Evolutionary conservation across 2,888 invertebrate species (phyloP), one percentile per base, ranked within the genome.

Genomic region (Ligdia adustata): DNA sequence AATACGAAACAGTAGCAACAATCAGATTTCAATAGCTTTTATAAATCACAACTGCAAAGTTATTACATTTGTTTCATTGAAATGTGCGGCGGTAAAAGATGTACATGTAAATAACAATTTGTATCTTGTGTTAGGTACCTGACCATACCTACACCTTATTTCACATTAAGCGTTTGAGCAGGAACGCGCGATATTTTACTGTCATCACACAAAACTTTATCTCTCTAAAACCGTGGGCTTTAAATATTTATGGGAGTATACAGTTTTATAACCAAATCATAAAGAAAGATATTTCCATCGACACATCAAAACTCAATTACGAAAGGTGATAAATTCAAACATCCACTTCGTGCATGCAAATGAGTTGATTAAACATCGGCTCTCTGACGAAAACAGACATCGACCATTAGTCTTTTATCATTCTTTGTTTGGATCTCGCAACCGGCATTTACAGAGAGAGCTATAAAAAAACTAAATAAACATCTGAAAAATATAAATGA

Each of bases 401-500:
- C 69, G 59, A 72, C 80, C 83, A 84, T 85, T 83, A 83, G 76
- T 84, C 78, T 86, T 85, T 79, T 79, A 81, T 79, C 76, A 79
- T 83, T 83, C 83, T 87, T 88, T 88, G 87, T 87, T 87, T 84
- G 70, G 68, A 79, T 75, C 79, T 75, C 72, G 62, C 75, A 71
- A 73, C 74, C 80, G 81, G 75, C 77, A 73, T 79, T 74, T 72
- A 75, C 75, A 77, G 73, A 76, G 76, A 73, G 74, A 63, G 69
- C 71, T 69, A 74, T 80, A 82, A 83, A 85, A n/a, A 83, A 71
- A 81, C 72, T 79, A 85, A 82, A 83, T 82, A 87, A 85, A 87
- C 83, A 82, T 80, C 70, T 80, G 75, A 82, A 85, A 82, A 87
- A 88, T 88, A 89, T 88, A 86, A 90, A 89, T 86, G 86, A 89